Conservation (phyloP, 2,797 vertebrate species). For the Sciurus vulgaris region DNA sequence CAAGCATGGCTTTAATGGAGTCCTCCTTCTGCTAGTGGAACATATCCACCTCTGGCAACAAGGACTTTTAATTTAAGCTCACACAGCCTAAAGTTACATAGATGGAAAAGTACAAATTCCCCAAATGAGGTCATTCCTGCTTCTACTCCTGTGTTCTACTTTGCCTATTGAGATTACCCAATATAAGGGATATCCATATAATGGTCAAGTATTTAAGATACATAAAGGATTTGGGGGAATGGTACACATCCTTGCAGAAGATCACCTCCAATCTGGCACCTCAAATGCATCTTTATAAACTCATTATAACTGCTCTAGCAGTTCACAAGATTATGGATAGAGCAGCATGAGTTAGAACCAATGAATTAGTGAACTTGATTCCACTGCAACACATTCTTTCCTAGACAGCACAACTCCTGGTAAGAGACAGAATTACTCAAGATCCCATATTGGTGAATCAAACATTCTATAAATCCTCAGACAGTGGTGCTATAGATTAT, state of each 20-base stretch:
- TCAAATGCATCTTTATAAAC: not conserved
- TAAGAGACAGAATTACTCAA: conserved; percentile 26
- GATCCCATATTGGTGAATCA: not conserved
- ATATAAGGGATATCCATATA: not conserved
- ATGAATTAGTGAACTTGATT: not conserved
- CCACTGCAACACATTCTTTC: not conserved
- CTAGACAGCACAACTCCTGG: not conserved
- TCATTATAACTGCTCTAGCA: not conserved
- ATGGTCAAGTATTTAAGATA: not conserved
- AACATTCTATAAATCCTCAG: not conserved
- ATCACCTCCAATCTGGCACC: not conserved
- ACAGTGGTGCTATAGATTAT: not conserved
- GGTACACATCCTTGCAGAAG: not conserved
- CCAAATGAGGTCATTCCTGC: not conserved
- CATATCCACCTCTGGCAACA: not conserved
- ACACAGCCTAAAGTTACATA: conserved; percentile 22
- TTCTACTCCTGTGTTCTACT: not conserved
- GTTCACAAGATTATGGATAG: not conserved
- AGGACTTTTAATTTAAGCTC: conserved; percentile 25
- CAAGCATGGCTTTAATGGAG: not conserved
- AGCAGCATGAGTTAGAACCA: not conserved
- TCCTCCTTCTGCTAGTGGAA: not conserved
- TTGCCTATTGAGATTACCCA: not conserved
- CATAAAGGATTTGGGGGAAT: not conserved
- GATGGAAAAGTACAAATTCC: conserved; percentile 22